These are phyloP conservation scores for Panurus biarmicus DNA, from an alignment of 2,113 vertebrate genomes.

Conservation along the genomic window DNA sequence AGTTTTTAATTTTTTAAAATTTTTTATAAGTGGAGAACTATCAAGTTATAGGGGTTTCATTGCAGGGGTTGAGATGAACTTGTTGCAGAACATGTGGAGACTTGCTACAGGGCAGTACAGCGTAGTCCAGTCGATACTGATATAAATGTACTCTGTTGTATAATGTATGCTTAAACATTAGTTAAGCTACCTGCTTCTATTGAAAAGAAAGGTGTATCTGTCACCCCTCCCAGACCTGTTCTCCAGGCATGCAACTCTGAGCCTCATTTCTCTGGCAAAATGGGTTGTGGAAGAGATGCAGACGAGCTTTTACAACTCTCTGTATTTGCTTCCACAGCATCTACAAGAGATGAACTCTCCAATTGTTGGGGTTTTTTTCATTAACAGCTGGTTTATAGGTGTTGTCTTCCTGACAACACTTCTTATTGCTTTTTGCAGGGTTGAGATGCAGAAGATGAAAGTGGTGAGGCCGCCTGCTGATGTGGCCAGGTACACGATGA, in stretches of 20 bases:
- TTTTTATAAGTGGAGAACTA: neutral
- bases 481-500: slow-evolving; percentile 91
- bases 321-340: neutral
- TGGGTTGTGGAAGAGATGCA: neutral
- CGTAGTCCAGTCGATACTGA: neutral
- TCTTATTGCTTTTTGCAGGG: slow-evolving; percentile 64
- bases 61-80: neutral
- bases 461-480: slow-evolving; percentile 78
- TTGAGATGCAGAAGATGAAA: slow-evolving; percentile 86
- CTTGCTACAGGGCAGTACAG: neutral
- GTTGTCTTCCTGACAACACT: neutral
- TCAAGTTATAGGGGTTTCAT: neutral
- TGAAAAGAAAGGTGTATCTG: neutral
- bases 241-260: neutral
- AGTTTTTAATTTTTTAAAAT: neutral
- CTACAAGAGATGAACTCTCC: neutral
- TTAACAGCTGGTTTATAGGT: neutral
- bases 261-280: neutral
- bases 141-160: neutral
- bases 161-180: neutral
- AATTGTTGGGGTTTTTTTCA: neutral
- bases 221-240: neutral
- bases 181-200: neutral
- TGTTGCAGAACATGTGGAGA: neutral
- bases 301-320: neutral